A percentile compares a stretch with the other conserved stretches of the same genome.
Evolutionary conservation across 2,797 vertebrate species (phyloP).

Genomic region (Pseudochirops corinnae): DNA sequence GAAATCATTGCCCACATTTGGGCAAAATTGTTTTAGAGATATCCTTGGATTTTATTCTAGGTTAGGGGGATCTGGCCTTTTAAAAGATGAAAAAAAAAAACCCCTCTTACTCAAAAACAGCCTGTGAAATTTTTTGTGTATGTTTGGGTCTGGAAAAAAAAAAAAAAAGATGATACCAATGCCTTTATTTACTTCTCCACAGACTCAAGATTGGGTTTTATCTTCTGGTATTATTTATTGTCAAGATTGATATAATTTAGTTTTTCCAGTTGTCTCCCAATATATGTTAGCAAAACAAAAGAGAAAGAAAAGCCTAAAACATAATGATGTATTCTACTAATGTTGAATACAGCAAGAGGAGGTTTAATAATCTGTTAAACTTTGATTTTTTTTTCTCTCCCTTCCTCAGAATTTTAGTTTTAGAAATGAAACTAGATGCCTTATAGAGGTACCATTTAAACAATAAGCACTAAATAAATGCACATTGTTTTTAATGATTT

Average conservation of each 20-base stretch:
- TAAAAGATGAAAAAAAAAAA: background rate
- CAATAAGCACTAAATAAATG: background rate
- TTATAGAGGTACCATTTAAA: background rate
- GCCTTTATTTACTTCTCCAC: background rate
- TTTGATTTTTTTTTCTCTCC: conserved; percentile 18
- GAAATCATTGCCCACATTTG: background rate
- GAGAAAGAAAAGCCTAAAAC: conserved; percentile 20
- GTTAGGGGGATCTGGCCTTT: background rate
- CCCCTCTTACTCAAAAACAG: background rate
- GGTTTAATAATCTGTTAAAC: conserved; percentile 6
- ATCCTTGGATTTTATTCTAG: background rate
- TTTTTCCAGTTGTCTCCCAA: background rate
- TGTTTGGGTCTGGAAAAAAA: background rate
- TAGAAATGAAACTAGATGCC: background rate
- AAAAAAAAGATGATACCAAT: background rate
- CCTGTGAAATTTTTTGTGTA: background rate
- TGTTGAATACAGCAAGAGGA: conserved; percentile 1
- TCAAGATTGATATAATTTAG: background rate
- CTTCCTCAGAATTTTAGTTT: conserved; percentile 30
- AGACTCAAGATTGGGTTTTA: background rate
- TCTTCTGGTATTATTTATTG: background rate
- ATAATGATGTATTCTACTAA: background rate
- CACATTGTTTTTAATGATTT: background rate
- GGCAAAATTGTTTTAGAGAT: background rate
- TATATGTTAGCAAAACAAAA: conserved; percentile 35